Percentiles rank a stretch among this genome's conserved stretches.
Evolutionary conservation across 2,797 vertebrate species (phyloP).

Genomic region (Chrosomus eos): DNA sequence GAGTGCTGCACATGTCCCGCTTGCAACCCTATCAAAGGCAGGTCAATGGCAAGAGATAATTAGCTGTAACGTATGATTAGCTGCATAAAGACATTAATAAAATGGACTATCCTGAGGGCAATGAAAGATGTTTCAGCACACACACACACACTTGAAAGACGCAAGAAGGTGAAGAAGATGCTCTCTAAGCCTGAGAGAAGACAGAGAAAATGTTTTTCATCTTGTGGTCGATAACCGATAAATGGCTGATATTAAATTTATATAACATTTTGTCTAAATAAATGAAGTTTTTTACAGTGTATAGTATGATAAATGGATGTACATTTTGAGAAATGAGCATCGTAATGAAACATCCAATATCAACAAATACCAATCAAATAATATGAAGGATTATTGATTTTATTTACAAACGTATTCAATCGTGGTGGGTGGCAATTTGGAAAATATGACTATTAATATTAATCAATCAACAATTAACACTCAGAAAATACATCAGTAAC

Average conservation of each 20-base stretch:
- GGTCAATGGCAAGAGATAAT: conserved; percentile 59
- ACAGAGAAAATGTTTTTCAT: too few species aligned
- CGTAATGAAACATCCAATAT: not conserved
- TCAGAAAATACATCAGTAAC: conserved; percentile 4
- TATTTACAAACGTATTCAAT: not conserved
- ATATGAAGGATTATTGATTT: not conserved
- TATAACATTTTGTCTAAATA: not conserved
- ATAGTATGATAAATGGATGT: not conserved
- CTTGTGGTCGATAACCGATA: not conserved
- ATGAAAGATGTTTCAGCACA: conserved; percentile 39
- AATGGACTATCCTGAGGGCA: conserved; percentile 47
- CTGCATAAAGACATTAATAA: conserved; percentile 50
- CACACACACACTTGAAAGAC: conserved; percentile 41
- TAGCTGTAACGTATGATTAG: conserved; percentile 51
- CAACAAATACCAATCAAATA: not conserved
- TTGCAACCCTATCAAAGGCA: conserved; percentile 48
- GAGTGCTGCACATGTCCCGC: conserved; percentile 43
- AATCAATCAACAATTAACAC: not conserved
- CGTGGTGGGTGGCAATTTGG: not conserved
- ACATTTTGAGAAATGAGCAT: not conserved
- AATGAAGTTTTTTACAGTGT: not conserved
- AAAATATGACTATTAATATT: not conserved
- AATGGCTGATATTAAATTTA: not conserved
- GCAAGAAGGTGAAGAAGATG: not conserved
- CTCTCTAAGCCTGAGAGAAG: conserved; percentile 19